Conservation (phyloP, 2,797 vertebrate genomes). For the Ficedula albicollis region DNA sequence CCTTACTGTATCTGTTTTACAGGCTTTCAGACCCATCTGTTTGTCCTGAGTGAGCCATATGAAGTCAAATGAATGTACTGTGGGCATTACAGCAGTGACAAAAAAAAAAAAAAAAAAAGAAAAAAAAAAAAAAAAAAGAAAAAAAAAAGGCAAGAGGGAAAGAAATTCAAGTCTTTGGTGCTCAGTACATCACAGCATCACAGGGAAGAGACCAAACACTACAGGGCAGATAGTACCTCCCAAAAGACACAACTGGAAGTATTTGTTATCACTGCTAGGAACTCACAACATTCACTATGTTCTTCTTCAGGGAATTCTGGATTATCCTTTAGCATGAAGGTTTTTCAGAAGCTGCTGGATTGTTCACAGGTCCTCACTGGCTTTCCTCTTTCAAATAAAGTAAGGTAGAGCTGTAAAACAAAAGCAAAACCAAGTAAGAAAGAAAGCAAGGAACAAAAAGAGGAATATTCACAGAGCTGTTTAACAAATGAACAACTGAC, state of each 20-base stretch:
- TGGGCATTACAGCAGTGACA: background rate
- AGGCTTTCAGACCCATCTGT: background rate
- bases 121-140: background rate
- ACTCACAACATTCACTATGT: conserved; percentile 83
- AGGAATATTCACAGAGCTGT: background rate
- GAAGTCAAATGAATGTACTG: background rate
- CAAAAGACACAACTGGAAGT: background rate
- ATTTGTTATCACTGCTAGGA: background rate
- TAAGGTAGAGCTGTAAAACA: conserved; percentile 63
- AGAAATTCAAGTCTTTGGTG: background rate
- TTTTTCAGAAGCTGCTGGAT: conserved; percentile 30
- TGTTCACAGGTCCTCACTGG: conserved; percentile 37
- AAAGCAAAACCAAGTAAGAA: conserved; percentile 29
- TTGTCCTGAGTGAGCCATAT: background rate
- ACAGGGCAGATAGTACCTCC: background rate
- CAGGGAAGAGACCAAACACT: background rate
- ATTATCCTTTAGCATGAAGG: conserved; percentile 72
- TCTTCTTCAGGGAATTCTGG: conserved; percentile 53
- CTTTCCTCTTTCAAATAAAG: conserved; percentile 63
- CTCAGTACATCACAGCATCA: background rate
- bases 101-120: background rate
- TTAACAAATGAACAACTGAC: conserved; percentile 4
- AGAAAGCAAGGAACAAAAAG: background rate
- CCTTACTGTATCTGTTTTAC: background rate
- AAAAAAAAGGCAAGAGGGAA: background rate